These are phyloP conservation scores for Caiman crocodilus DNA, from an alignment of 2,797 vertebrate species.

Conservation along the genomic window DNA sequence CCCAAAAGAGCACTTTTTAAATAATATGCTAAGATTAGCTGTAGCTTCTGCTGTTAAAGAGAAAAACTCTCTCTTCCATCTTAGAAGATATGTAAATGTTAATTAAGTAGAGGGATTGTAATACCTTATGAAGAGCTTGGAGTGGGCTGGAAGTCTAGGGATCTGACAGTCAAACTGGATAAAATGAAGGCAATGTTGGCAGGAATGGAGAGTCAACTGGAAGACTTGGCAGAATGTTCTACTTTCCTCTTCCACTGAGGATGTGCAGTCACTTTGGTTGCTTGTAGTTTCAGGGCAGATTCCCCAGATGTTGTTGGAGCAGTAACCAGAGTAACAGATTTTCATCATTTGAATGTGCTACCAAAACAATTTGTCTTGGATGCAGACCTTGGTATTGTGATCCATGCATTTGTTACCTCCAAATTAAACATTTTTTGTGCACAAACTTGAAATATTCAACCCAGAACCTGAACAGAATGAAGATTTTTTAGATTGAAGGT, in stretches of 20 bases:
- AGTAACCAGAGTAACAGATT: neutral
- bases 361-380: neutral
- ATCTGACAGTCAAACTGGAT: neutral
- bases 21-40: neutral
- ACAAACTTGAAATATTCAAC: neutral
- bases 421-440: neutral
- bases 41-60: neutral
- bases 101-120: neutral
- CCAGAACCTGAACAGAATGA: neutral
- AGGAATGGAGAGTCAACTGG: neutral
- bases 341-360: neutral
- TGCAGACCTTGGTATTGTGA: neutral
- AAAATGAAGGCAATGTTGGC: neutral
- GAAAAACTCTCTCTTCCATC: neutral
- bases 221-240: neutral
- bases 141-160: neutral
- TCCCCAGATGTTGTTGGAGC: slow-evolving; percentile 22
- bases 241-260: neutral
- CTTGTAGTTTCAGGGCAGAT: neutral
- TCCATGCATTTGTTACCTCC: neutral
- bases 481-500: neutral
- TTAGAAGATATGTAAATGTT: neutral
- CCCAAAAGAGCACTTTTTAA: neutral
- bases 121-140: neutral
- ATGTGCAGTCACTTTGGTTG: neutral